Base-by-base conservation (phyloP, 2,797 vertebrate species). In the Numenius phaeopus region DNA sequence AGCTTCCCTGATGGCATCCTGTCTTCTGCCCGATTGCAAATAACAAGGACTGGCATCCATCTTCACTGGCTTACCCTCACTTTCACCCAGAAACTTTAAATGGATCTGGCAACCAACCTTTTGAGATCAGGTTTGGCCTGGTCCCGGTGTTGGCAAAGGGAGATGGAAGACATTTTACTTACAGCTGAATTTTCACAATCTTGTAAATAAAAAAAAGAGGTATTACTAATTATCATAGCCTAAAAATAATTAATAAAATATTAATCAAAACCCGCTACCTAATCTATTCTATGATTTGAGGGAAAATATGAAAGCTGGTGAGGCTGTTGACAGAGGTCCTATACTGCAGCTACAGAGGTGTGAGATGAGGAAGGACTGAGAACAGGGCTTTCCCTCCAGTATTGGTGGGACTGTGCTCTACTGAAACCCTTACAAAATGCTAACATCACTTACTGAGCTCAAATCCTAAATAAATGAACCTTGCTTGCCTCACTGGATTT, bases 31-130 rank as follows among this genome's bases (percentile, higher is more conserved):
- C 0, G 1, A 87, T 13, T 87, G 57, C 79, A 83, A 64, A 75
- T 78, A 87, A 91, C 49, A 71, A 77, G 52, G 58, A 82, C 58
- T 83, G 58, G 75, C 75, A 94, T 90, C 78, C 59, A 62, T 92
- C 90, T 92, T 89, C 67, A 64, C 66, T 80, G 85, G 46, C 77
- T 91, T 84, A 83, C 66, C n/a, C 83, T 79, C 83, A 42, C 20
- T 83, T 95, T 92, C 62, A 77, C 54, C 67, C 87, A 90, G 70
- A 80, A 94, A 78, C 3, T 76, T 96, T 69, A 83, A 95, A 82
- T 21, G 29, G 19, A 85, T 82, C 57, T 93, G 90, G 86, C 58
- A 96, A 73, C 29, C 6, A 82, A 21, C 57, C 37, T 79, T 81
- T 29, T 80, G 80, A 87, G 62, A 64, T 47, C 44, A 61, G 22